phyloP scores from a whole-genome alignment of 1,140 invertebrate species.

The Galleria mellonella region DNA sequence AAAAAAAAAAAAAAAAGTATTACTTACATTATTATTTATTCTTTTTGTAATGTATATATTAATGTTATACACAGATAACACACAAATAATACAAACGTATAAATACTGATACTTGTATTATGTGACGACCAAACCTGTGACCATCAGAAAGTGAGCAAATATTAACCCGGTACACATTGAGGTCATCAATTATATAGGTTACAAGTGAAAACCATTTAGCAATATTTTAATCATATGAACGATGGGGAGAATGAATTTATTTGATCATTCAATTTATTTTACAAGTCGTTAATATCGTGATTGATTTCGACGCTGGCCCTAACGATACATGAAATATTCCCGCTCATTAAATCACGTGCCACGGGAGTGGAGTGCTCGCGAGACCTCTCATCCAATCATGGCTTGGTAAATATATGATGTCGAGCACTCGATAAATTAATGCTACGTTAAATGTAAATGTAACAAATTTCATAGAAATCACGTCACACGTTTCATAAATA shows the following conservation, averaged over 20 bases:
- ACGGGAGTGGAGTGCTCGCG: conserved; percentile 41
- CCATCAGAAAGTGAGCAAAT: too few species aligned
- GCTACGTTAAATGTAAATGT: conserved; percentile 2
- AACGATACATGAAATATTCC: conserved; percentile 65
- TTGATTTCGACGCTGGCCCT: conserved; percentile 58
- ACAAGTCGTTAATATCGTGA: conserved; percentile 65
- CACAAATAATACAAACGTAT: too few species aligned
- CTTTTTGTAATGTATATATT: too few species aligned
- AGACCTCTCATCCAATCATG: conserved; percentile 49
- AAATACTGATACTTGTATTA: too few species aligned
- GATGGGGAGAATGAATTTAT: conserved; percentile 15
- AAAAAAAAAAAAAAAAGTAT: too few species aligned
- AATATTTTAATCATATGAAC: conserved; percentile 6
- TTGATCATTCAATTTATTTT: conserved; percentile 54
- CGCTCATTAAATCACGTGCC: conserved; percentile 59
- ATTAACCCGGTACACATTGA: too few species aligned
- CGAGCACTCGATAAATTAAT: conserved; percentile 20
- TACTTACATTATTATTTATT: too few species aligned
- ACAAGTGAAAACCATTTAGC: too few species aligned
- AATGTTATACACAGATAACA: too few species aligned
- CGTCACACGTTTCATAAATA: too few species aligned
- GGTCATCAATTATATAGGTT: too few species aligned
- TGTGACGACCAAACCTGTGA: too few species aligned
- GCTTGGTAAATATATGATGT: conserved; percentile 45
- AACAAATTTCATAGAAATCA: neutral